Evolutionary conservation across 2,888 invertebrate genomes (phyloP).

Genomic region (Pogonocherus hispidulus): DNA sequence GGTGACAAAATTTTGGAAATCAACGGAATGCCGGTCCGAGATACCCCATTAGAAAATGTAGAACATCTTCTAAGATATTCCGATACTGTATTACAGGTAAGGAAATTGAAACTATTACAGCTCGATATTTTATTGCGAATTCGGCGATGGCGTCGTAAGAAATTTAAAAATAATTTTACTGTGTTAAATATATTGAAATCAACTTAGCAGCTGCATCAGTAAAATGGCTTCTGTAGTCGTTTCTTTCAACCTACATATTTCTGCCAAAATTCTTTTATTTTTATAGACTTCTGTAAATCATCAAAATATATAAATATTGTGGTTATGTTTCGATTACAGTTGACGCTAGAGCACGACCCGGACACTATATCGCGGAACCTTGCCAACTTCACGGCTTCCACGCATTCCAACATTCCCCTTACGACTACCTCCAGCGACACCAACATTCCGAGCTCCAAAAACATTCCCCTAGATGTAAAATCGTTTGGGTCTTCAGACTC

Average conservation of each 20-base stretch:
- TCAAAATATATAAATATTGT: no score
- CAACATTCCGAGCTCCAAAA: constrained; percentile 64
- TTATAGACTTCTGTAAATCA: no score
- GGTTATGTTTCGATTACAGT: constrained; percentile 70
- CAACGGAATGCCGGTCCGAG: constrained; percentile 89
- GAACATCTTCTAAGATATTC: constrained; percentile 81
- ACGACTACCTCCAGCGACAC: constrained; percentile 68
- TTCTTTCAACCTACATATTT: no score
- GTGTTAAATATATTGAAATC: no score
- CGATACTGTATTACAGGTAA: constrained; percentile 82
- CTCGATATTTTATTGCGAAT: no score
- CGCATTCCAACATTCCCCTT: constrained; percentile 59
- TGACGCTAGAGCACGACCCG: constrained; percentile 93
- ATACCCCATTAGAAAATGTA: constrained; percentile 83
- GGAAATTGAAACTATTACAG: no score
- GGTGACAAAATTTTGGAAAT: constrained; percentile 96
- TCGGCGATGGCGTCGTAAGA: no score
- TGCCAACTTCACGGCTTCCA: constrained; percentile 48
- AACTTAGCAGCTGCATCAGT: no score
- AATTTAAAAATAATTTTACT: no score
- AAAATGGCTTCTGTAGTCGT: no score
- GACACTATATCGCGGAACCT: constrained; percentile 75
- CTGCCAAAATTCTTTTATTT: no score
- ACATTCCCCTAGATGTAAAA: constrained; percentile 49
- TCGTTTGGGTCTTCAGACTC: constrained; percentile 59